phyloP scores from a whole-genome alignment of 2,113 vertebrate species.

The Spermophilus dauricus region DNA sequence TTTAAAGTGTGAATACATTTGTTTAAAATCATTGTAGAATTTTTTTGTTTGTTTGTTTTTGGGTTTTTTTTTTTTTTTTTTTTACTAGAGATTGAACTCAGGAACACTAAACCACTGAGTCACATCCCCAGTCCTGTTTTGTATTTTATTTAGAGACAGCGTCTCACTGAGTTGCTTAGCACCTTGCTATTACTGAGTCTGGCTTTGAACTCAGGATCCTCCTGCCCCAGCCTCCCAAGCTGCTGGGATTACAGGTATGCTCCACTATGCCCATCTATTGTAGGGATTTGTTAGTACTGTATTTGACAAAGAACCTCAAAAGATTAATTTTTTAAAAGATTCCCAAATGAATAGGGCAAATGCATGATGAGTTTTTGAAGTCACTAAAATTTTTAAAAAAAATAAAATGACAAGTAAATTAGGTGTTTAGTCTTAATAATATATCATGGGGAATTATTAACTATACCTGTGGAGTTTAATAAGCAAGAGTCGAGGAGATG shows the following conservation, averaged over 20 bases:
- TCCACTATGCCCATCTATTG: not conserved
- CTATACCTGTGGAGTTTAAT: not conserved
- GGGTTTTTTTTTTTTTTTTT: too few species aligned
- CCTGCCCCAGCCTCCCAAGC: too few species aligned
- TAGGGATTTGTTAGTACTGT: not conserved
- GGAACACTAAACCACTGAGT: too few species aligned
- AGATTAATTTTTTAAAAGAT: not conserved
- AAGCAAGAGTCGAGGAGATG: slow-evolving; percentile 33
- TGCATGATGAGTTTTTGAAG: not conserved
- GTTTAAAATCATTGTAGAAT: not conserved
- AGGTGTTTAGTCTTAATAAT: slow-evolving; percentile 8
- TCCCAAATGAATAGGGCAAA: not conserved
- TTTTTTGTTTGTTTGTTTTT: too few species aligned
- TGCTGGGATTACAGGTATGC: too few species aligned
- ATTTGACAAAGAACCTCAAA: not conserved
- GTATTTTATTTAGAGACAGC: too few species aligned
- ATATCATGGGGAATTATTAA: not conserved
- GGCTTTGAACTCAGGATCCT: too few species aligned
- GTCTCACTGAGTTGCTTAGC: too few species aligned
- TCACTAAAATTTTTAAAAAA: not conserved
- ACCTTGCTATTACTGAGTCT: too few species aligned
- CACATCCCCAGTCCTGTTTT: too few species aligned
- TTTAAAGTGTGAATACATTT: slow-evolving; percentile 9
- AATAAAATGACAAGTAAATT: slow-evolving; percentile 38
- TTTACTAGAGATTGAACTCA: too few species aligned